These are phyloP conservation scores for Himalopsyche kuldschensis DNA, from an alignment of 2,888 invertebrate genomes.

Conservation along the genomic window DNA sequence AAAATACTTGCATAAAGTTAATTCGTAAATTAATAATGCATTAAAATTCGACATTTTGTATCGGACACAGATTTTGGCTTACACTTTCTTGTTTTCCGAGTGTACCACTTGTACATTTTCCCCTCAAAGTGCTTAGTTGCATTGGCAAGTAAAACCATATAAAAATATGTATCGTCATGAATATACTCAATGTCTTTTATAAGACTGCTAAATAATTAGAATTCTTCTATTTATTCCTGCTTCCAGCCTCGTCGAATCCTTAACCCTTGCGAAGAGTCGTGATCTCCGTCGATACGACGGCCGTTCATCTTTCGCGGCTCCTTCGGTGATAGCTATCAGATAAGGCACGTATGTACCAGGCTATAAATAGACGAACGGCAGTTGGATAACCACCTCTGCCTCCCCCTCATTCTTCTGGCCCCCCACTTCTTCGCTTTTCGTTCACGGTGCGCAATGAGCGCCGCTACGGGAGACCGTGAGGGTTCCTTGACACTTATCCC, in stretches of 20 bases:
- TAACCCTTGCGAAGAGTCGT: background rate
- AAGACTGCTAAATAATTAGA: background rate
- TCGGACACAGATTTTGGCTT: no score
- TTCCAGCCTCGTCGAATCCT: background rate
- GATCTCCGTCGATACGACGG: background rate
- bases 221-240: background rate
- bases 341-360: conserved; percentile 17
- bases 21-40: no score
- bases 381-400: conserved; percentile 14
- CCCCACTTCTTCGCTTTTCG: background rate
- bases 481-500: background rate
- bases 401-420: background rate
- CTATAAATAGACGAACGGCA: conserved; percentile 24
- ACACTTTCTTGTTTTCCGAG: no score
- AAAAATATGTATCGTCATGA: no score
- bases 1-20: no score
- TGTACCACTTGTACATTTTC: no score
- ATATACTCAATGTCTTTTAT: no score
- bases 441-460: conserved; percentile 1
- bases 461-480: background rate
- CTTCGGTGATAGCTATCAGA: conserved; percentile 10
- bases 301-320: conserved; percentile 15
- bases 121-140: no score
- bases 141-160: no score
- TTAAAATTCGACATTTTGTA: no score